These are phyloP conservation scores for Neocloeon triangulifer DNA, from an alignment of 1,140 invertebrate genomes.

Conservation along the genomic window DNA sequence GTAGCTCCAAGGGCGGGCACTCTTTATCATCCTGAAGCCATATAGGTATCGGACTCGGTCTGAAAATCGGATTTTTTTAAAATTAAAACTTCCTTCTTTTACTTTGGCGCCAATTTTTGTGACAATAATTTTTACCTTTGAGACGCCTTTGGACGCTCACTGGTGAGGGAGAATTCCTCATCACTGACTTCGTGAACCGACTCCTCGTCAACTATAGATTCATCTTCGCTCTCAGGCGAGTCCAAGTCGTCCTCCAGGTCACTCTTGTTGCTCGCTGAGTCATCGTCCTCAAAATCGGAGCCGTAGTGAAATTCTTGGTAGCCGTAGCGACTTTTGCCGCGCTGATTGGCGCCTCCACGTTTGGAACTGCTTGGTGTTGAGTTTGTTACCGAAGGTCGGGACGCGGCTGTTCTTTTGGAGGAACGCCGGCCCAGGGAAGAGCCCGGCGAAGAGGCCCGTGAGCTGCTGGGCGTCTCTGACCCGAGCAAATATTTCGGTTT, in stretches of 20 bases:
- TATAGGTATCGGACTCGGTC: conserved; percentile 59
- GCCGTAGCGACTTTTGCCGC: conserved; percentile 22
- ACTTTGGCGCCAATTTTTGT: neutral
- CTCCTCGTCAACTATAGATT: conserved; percentile 38
- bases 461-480: conserved; percentile 33
- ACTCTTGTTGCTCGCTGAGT: conserved; percentile 49
- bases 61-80: neutral
- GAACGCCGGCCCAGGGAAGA: too few species aligned
- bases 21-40: conserved; percentile 58
- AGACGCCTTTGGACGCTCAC: conserved; percentile 24
- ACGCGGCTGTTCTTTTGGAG: conserved; percentile 22
- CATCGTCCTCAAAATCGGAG: conserved; percentile 67
- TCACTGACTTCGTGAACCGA: conserved; percentile 42
- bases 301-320: conserved; percentile 78
- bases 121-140: neutral
- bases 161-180: conserved; percentile 61
- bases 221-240: conserved; percentile 33
- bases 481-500: conserved; percentile 74
- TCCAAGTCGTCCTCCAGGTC: conserved; percentile 45
- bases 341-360: conserved; percentile 2
- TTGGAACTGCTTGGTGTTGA: conserved; percentile 30
- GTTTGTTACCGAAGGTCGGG: too few species aligned
- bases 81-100: too few species aligned
- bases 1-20: conserved; percentile 51
- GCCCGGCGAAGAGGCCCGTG: conserved; percentile 46